phyloP scores from a whole-genome alignment of 2,888 invertebrate genomes.

The Lochmaea crataegi region DNA sequence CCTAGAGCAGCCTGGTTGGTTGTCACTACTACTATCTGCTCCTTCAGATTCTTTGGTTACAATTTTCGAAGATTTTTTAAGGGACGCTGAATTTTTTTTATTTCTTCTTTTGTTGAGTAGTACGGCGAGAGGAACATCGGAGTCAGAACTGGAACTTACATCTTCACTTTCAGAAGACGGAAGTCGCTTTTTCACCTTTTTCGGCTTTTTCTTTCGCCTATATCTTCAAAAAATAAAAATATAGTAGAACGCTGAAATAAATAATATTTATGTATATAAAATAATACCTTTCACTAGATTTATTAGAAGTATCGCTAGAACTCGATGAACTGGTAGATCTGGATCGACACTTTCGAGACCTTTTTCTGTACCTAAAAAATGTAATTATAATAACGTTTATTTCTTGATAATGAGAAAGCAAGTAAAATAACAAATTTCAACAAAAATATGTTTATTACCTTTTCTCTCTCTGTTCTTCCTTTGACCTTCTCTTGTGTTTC shows the following conservation, averaged over 20 bases:
- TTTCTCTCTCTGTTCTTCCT: slow-evolving; percentile 46
- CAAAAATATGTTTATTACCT: not conserved
- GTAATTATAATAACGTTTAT: not conserved
- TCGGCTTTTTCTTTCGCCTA: slow-evolving; percentile 41
- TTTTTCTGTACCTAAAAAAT: slow-evolving; percentile 31
- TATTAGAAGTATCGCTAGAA: slow-evolving; percentile 43
- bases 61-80: not conserved
- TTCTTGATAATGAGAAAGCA: not conserved
- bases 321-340: slow-evolving; percentile 37
- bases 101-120: slow-evolving; percentile 9
- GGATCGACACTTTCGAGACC: slow-evolving; percentile 28
- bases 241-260: not conserved
- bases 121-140: slow-evolving; percentile 40
- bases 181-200: slow-evolving; percentile 36
- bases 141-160: slow-evolving; percentile 42
- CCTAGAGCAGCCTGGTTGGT: slow-evolving; percentile 37
- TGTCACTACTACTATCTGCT: slow-evolving; percentile 5
- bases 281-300: slow-evolving; percentile 41
- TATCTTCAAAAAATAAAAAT: slow-evolving; percentile 32
- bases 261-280: too few species aligned
- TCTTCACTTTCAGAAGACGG: slow-evolving; percentile 33
- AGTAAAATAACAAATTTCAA: not conserved
- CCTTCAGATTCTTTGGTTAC: slow-evolving; percentile 33
- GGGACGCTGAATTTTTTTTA: not conserved
- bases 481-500: slow-evolving; percentile 52